A percentile compares a stretch with the other conserved stretches of the same genome.
Conservation (phyloP, 53 echinoderm and acorn worm species). For the Holothuria scabra region DNA sequence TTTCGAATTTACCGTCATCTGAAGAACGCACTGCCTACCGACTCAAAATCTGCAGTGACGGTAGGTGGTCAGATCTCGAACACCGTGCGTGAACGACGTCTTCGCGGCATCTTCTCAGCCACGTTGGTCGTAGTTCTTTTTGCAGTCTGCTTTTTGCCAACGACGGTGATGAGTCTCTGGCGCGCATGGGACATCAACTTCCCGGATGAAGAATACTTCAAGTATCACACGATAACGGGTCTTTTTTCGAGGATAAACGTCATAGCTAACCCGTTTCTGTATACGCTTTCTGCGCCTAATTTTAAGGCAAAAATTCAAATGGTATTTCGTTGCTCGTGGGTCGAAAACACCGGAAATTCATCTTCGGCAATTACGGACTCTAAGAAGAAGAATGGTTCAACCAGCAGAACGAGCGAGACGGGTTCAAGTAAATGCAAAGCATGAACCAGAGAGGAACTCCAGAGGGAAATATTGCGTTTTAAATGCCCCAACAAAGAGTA, state of each 20-base stretch:
- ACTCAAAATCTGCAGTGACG: neutral
- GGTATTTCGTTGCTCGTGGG: neutral
- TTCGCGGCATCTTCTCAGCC: slow-evolving; percentile 3
- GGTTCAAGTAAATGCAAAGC: too few species aligned
- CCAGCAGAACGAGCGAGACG: too few species aligned
- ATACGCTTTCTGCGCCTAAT: slow-evolving; percentile 2
- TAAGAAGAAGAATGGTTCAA: too few species aligned
- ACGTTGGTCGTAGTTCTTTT: slow-evolving; percentile 6
- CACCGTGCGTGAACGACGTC: neutral
- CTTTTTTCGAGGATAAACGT: slow-evolving; percentile 21
- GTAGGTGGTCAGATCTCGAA: neutral
- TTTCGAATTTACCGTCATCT: neutral
- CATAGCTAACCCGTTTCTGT: slow-evolving; percentile 31
- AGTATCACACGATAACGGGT: slow-evolving; percentile 31
- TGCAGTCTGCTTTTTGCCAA: slow-evolving; percentile 25
- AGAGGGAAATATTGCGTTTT: too few species aligned
- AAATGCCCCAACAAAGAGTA: too few species aligned
- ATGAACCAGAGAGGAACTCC: too few species aligned
- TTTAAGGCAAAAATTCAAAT: neutral
- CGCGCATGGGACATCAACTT: slow-evolving; percentile 25
- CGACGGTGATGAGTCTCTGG: slow-evolving; percentile 41
- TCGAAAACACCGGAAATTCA: too few species aligned
- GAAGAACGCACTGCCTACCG: neutral
- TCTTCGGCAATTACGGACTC: too few species aligned
- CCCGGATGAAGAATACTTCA: slow-evolving; percentile 34